A percentile compares a stretch with the other conserved stretches of the same genome.
Evolutionary conservation across 2,888 invertebrate species (phyloP).

Genomic region (Poecilus cupreus): DNA sequence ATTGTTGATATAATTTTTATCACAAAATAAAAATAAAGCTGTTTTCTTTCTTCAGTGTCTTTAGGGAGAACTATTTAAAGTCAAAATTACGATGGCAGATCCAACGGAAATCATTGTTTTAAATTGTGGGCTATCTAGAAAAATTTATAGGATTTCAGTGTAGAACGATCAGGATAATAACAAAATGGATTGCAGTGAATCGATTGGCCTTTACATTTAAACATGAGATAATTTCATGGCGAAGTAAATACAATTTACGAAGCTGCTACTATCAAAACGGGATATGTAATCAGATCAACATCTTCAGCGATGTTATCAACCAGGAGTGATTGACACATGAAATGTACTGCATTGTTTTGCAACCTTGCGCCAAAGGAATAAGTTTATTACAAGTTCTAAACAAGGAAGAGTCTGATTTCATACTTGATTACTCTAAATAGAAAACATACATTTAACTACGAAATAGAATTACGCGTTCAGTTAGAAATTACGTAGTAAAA

Average conservation of each 20-base stretch:
- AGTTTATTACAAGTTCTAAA: conserved; percentile 32
- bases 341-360: not conserved
- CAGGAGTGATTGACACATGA: conserved; percentile 25
- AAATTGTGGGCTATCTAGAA: not conserved
- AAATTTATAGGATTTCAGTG: conserved; percentile 11
- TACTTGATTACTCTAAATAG: not conserved
- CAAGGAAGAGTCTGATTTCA: conserved; percentile 5
- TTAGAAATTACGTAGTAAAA: not conserved
- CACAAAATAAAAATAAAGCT: too few species aligned
- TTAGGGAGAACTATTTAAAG: too few species aligned
- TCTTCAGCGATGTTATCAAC: conserved; percentile 1
- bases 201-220: not conserved
- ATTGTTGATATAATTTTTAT: too few species aligned
- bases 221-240: conserved; percentile 20
- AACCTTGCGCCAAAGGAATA: not conserved
- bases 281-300: conserved; percentile 27
- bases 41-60: too few species aligned
- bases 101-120: not conserved
- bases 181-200: not conserved
- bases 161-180: conserved; percentile 9
- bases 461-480: not conserved
- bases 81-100: not conserved
- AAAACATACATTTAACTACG: not conserved
- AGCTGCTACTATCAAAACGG: not conserved
- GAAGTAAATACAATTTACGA: not conserved